Base-by-base conservation (phyloP, 2,888 invertebrate species). In the Herminia tarsipennalis region DNA sequence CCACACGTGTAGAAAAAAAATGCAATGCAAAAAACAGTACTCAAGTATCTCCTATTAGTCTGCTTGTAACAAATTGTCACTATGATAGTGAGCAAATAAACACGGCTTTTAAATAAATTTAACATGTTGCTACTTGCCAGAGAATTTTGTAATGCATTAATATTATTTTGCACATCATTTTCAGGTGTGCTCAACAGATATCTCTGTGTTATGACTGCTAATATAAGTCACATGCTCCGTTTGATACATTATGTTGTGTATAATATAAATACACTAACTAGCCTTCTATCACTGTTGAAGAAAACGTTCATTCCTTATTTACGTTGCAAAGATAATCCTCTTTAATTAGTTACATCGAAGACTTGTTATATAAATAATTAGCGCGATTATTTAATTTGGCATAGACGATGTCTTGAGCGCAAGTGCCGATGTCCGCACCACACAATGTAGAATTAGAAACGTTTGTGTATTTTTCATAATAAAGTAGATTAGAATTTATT, bases 361-460 rank as follows among this genome's bases (percentile, higher is more conserved):
- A 36, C 12, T 42, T 24, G 25, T 12, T 28, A 10, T 56, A 44
- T 36, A 47, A 56, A 59, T 67, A 66, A 51, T 66, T 36, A 39
- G 35, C 35, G 43, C 55, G 63, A 66, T 66, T 48, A 66, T 56
- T 64, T 49, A 24, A 51, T 62, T 70, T 74, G 70, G 73, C 71
- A 66, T 49, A n/a, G n/a, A n/a, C n/a, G n/a, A n/a, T n/a, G n/a
- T n/a, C n/a, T n/a, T n/a, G n/a, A n/a, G n/a, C n/a, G n/a, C n/a
- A n/a, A n/a, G n/a, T n/a, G n/a, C n/a, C n/a, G n/a, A n/a, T n/a
- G n/a, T n/a, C n/a, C n/a, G n/a, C n/a, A n/a, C n/a, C n/a, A n/a
- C n/a, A n/a, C n/a, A n/a, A n/a, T n/a, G n/a, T n/a, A n/a, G n/a
- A n/a, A n/a, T n/a, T n/a, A n/a, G n/a, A n/a, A n/a, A n/a, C n/a